Conservation (phyloP, 2,888 invertebrate genomes). For the Anthophora plumipes region DNA sequence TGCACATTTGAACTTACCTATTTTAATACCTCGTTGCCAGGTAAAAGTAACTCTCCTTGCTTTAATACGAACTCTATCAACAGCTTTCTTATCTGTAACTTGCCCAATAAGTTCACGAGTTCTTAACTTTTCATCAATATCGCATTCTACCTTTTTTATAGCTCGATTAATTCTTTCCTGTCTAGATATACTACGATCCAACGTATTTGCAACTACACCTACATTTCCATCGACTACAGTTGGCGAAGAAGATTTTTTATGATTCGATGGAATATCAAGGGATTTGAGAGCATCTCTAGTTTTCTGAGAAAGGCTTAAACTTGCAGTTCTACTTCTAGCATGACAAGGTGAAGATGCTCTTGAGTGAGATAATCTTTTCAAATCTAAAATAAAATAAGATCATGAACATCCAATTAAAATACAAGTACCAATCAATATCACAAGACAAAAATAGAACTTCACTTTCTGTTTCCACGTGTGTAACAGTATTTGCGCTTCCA, state of each 20-base stretch:
- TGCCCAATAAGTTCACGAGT: slow-evolving; percentile 88
- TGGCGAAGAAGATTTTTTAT: slow-evolving; percentile 58
- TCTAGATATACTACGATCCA: slow-evolving; percentile 66
- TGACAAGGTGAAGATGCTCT: slow-evolving; percentile 78
- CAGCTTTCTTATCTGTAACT: slow-evolving; percentile 86
- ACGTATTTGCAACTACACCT: slow-evolving; percentile 64
- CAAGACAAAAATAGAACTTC: slow-evolving; percentile 2
- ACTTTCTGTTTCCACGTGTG: slow-evolving; percentile 71
- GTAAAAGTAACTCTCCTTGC: slow-evolving; percentile 94
- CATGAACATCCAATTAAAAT: neutral
- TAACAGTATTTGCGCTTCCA: slow-evolving; percentile 86
- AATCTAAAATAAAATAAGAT: slow-evolving; percentile 40
- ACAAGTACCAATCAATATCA: neutral
- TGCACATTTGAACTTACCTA: slow-evolving; percentile 83
- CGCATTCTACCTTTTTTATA: slow-evolving; percentile 87
- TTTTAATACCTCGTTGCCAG: slow-evolving; percentile 97
- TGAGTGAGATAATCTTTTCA: slow-evolving; percentile 75
- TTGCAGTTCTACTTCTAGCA: slow-evolving; percentile 71
- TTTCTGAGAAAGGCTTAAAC: slow-evolving; percentile 69
- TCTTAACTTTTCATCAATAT: slow-evolving; percentile 88
- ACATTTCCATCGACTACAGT: slow-evolving; percentile 66
- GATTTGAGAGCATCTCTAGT: slow-evolving; percentile 71
- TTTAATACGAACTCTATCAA: slow-evolving; percentile 89
- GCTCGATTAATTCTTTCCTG: slow-evolving; percentile 85
- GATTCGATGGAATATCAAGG: slow-evolving; percentile 58